Base-by-base conservation (phyloP, 2,888 invertebrate genomes). In the Parochlus steinenii region DNA sequence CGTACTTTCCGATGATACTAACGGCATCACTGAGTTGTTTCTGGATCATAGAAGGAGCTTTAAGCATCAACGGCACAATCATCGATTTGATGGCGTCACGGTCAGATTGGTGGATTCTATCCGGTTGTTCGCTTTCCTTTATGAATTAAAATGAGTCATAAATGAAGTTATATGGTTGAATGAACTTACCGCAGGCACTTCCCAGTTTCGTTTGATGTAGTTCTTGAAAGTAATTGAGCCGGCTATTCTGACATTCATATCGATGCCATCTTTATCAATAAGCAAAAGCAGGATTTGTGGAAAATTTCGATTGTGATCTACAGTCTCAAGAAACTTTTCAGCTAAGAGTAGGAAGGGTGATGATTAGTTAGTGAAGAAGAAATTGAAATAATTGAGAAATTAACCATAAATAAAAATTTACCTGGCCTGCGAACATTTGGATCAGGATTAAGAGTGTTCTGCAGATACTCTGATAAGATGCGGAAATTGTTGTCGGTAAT, bases 191-290 rank as follows among this genome's bases (percentile, higher is more conserved):
- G 78, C 52, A 44, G 56, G 54, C 7, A 54, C 69, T 49, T 72
- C 71, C 98, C 98, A 98, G 58, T 97, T 92, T 35, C 92, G 66
- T 57, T 93, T 95, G 15, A 95, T 74, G 53, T 80, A 95, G 55
- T 99, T 99, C 55, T 98, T 98, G 52, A 98, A 90, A 1, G 85
- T 82, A 40, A 99, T 79, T 7, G 95, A 82, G 15, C 90, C 87
- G 5, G 90, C 83, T 24, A 90, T 69, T 43, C 92, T 65, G 38
- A 92, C 80, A 3, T 80, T 81, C 51, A 78, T 62, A 43, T 86
- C 82, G 27, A 81, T 65, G 43, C 76, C 75, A 28, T 77, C 65
- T 47, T 83, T 86, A 48, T 87, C 83, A 39, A 97, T 74, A 8
- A 95, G 65, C 48, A 85, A 75, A 5, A 97, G 63, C 32, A 95